phyloP scores from a whole-genome alignment of 2,113 vertebrate genomes.

The Leptobrachium ailaonicum region DNA sequence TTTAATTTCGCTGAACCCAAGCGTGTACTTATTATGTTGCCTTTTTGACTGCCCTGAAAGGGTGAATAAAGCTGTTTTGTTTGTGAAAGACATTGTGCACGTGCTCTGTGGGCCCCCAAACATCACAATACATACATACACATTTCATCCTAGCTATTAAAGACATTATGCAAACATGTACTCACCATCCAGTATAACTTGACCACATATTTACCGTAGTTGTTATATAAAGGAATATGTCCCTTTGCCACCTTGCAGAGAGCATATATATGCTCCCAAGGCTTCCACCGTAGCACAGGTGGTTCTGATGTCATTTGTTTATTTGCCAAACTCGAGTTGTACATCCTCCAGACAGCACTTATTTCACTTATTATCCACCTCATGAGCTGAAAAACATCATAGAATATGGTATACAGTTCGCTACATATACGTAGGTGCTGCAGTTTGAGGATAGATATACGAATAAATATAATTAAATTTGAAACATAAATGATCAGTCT shows the following conservation, averaged over 20 bases:
- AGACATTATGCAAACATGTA: neutral
- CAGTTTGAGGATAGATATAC: no score
- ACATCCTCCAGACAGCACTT: conserved; percentile 75
- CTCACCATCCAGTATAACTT: conserved; percentile 94
- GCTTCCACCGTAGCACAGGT: conserved; percentile 72
- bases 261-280: conserved; percentile 93
- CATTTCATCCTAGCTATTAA: no score
- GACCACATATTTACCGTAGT: conserved; percentile 86
- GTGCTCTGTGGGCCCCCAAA: no score
- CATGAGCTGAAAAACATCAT: conserved; percentile 75
- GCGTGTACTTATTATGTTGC: no score
- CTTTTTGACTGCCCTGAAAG: no score
- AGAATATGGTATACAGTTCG: neutral
- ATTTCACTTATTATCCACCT: conserved; percentile 91
- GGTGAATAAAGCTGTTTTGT: no score
- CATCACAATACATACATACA: no score
- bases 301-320: conserved; percentile 51
- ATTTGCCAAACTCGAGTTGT: conserved; percentile 55
- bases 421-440: no score
- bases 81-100: no score
- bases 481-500: no score
- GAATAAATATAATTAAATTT: no score
- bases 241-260: conserved; percentile 78
- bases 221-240: conserved; percentile 84
- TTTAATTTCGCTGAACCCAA: no score